Evolutionary conservation across 2,797 vertebrate species (phyloP), one percentile per base, ranked within the genome.

Genomic region (Pelodytes ibericus): DNA sequence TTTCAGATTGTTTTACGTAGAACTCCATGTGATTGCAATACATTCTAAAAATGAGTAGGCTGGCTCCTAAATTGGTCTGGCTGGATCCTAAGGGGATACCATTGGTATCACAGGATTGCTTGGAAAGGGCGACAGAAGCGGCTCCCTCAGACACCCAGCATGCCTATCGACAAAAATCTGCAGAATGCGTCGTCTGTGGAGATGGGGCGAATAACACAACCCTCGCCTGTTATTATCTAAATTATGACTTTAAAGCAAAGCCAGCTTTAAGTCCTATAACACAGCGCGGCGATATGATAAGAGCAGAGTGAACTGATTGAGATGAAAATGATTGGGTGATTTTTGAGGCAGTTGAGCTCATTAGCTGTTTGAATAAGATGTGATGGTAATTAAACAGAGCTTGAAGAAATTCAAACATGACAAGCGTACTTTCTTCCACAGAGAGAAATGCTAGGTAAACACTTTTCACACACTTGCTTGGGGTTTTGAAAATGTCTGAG

Each of bases 371-470:
- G 88, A 84, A 88, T 82, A 87, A 88, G 86, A 86, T 53, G 62
- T 81, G 82, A 86, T 87, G 90, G 91, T 92, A 89, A 93, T 93
- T 90, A 90, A 89, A 89, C 87, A 89, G 86, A 84, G 86, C 85
- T 86, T 69, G 80, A 24, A 79, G 82, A 84, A 84, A 87, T 71
- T 80, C 78, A 80, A 89, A 86, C 83, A 80, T 80, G 83, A 81
- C 81, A 72, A 87, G 80, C 10, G 15, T 16, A 13, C 18, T 2
- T 44, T 78, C 82, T 79, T 53, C 77, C 82, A 79, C 9, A 74
- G 41, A 51, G 85, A 2, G 51, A 84, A 89, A 89, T 84, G 84
- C 89, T 87, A 88, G 90, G 89, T 89, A 92, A 91, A 91, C 87
- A 88, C 86, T 88, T 79, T 87, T 56, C 84, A 68, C 77, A 82